A percentile compares a stretch with the other conserved stretches of the same genome.
These are phyloP conservation scores for Tolypeutes matacus DNA, from an alignment of 2,797 vertebrate genomes.

Conservation along the genomic window DNA sequence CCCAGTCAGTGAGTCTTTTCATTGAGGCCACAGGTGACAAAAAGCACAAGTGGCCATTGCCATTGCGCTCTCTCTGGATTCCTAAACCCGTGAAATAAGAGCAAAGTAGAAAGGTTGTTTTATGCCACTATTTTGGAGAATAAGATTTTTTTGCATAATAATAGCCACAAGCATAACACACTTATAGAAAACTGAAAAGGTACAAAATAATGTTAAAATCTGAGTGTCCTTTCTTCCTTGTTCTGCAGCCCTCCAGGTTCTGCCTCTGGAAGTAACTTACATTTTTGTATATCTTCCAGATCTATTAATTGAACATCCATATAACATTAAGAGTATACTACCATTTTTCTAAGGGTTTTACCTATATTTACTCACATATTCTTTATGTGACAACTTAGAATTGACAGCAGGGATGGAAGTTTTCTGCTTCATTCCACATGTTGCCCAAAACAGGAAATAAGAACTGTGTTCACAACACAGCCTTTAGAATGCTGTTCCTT, in stretches of 20 bases:
- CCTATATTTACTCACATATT: not conserved
- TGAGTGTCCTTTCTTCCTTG: not conserved
- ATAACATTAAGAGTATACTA: not conserved
- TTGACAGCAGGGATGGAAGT: no score
- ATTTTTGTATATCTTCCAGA: not conserved
- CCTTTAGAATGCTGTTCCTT: no score
- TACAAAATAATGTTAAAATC: not conserved
- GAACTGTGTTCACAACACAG: no score
- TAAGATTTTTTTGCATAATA: not conserved
- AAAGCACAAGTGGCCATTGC: no score
- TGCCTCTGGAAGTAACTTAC: not conserved
- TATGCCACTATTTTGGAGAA: not conserved
- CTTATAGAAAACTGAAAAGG: not conserved
- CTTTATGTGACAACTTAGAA: no score
- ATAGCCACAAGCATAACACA: not conserved
- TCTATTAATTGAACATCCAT: not conserved
- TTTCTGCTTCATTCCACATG: no score
- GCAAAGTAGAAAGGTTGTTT: no score
- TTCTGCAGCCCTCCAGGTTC: not conserved
- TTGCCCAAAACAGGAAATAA: no score
- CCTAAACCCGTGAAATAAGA: no score
- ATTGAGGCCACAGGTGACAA: no score
- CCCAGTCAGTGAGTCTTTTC: no score
- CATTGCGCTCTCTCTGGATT: no score
- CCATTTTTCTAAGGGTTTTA: not conserved